Percentiles rank a stretch among this genome's conserved stretches.
Conservation (phyloP, 1,140 invertebrate genomes). For the Muscidifurax raptorellus region DNA sequence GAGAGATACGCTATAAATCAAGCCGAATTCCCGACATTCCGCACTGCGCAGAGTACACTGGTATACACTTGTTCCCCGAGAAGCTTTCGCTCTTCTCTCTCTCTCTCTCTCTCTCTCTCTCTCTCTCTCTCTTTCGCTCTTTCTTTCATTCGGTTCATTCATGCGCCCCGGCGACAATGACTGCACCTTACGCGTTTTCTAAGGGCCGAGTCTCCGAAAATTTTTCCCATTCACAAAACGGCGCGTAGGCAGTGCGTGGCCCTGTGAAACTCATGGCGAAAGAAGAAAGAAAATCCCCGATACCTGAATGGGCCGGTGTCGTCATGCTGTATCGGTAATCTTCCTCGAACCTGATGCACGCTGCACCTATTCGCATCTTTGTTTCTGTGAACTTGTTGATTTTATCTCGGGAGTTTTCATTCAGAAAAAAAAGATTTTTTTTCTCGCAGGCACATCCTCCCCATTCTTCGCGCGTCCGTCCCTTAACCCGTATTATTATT, state of each 20-base stretch:
- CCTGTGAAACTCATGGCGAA: slow-evolving; percentile 54
- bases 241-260: slow-evolving; percentile 34
- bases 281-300: slow-evolving; percentile 56
- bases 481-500: slow-evolving; percentile 44
- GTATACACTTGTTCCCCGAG: slow-evolving; percentile 69
- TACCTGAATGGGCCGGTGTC: slow-evolving; percentile 61
- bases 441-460: neutral
- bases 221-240: slow-evolving; percentile 63
- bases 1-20: slow-evolving; percentile 65
- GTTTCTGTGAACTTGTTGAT: slow-evolving; percentile 51
- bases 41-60: slow-evolving; percentile 54
- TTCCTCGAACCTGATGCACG: slow-evolving; percentile 54
- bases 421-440: slow-evolving; percentile 30
- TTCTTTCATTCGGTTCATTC: slow-evolving; percentile 64
- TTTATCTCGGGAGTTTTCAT: slow-evolving; percentile 43
- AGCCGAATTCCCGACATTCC: slow-evolving; percentile 64
- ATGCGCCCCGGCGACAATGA: slow-evolving; percentile 66
- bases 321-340: slow-evolving; percentile 65
- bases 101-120: slow-evolving; percentile 50
- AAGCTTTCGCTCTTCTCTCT: neutral
- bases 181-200: slow-evolving; percentile 69
- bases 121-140: slow-evolving; percentile 28
- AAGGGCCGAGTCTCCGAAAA: slow-evolving; percentile 52
- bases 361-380: slow-evolving; percentile 47
- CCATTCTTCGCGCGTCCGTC: slow-evolving; percentile 1